Conservation (phyloP, 2,888 invertebrate species). For the Elysia crispata region DNA sequence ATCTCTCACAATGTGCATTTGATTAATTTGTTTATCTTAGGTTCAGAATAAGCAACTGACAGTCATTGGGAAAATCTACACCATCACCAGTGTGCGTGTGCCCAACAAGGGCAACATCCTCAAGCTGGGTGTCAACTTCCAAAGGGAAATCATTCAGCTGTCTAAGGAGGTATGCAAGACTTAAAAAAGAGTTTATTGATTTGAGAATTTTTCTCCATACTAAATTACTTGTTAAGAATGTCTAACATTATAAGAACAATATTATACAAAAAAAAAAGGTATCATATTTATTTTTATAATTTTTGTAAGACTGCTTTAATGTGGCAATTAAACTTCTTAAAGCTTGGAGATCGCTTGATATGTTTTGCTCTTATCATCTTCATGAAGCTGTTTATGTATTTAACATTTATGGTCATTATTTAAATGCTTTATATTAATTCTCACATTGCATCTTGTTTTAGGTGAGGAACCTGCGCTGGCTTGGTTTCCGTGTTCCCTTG, state of each 20-base stretch:
- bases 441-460: slow-evolving; percentile 57
- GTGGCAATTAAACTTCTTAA: too few species aligned
- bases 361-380: too few species aligned
- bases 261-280: too few species aligned
- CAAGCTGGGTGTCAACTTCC: slow-evolving; percentile 90
- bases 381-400: too few species aligned
- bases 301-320: too few species aligned
- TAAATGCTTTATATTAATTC: too few species aligned
- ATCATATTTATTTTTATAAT: too few species aligned
- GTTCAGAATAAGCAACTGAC: slow-evolving; percentile 95
- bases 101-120: slow-evolving; percentile 83
- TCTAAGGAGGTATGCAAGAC: slow-evolving; percentile 89
- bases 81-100: slow-evolving; percentile 84
- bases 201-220: too few species aligned
- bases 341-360: too few species aligned
- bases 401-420: too few species aligned
- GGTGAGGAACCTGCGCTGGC: slow-evolving; percentile 93
- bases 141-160: slow-evolving; percentile 97
- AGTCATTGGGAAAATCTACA: slow-evolving; percentile 95
- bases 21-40: slow-evolving; percentile 54
- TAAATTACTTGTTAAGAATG: too few species aligned
- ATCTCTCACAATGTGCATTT: background rate
- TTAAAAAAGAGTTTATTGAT: background rate
- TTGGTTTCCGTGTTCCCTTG: slow-evolving; percentile 97
- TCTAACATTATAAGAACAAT: too few species aligned